These are phyloP conservation scores for Chaetogeoica ovagalla DNA, from an alignment of 2,888 invertebrate species.

Conservation along the genomic window DNA sequence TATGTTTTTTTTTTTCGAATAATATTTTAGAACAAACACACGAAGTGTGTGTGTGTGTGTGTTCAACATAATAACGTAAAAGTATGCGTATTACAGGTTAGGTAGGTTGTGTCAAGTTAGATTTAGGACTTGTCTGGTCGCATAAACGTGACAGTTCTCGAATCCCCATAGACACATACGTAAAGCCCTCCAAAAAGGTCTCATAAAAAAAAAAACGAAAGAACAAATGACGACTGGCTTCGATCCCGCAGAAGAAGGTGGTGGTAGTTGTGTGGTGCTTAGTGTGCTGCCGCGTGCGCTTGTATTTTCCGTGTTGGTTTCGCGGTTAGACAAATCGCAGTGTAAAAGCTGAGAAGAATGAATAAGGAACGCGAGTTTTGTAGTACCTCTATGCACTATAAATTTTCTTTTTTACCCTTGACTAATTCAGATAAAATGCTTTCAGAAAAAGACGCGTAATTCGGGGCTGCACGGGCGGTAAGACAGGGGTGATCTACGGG, in stretches of 20 bases:
- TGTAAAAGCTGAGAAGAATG: not conserved
- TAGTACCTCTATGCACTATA: not conserved
- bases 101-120: conserved; percentile 45
- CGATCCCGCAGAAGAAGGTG: conserved; percentile 20
- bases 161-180: conserved; percentile 29
- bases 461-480: too few relatives aligned
- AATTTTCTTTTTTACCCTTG: conserved; percentile 34
- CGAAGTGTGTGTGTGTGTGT: not conserved
- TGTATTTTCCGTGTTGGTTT: conserved; percentile 2
- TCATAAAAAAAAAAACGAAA: conserved; percentile 35
- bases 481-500: too few relatives aligned
- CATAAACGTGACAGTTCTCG: conserved; percentile 44
- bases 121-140: conserved; percentile 43
- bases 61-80: conserved; percentile 16
- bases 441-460: conserved; percentile 6
- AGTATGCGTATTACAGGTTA: not conserved
- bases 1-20: not conserved
- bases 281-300: not conserved
- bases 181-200: conserved; percentile 10
- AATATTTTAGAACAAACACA: conserved; percentile 7
- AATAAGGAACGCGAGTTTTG: not conserved
- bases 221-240: conserved; percentile 49
- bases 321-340: conserved; percentile 49
- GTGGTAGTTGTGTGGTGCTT: too few relatives aligned
- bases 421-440: conserved; percentile 50